Evolutionary conservation across 2,797 vertebrate genomes (phyloP).

Genomic region (Luscinia luscinia): DNA sequence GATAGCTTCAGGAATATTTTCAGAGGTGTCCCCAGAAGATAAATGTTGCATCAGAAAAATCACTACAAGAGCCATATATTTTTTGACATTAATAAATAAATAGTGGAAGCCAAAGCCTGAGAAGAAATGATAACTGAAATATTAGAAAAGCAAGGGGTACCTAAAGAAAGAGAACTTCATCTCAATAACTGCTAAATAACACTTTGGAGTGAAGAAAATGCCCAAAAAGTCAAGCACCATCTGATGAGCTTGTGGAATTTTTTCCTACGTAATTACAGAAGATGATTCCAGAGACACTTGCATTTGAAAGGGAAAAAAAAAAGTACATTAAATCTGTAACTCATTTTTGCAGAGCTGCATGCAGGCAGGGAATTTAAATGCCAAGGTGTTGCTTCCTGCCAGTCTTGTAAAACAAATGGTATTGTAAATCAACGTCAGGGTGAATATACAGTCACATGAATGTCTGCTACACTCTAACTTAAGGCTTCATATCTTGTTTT

Average conservation of each 20-base stretch:
- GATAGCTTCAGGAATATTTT: not conserved
- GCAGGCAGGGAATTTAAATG: not conserved
- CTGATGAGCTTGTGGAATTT: not conserved
- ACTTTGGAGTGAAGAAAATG: not conserved
- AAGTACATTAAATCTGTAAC: not conserved
- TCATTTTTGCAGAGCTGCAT: not conserved
- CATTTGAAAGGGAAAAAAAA: too few relatives aligned
- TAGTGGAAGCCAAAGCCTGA: not conserved
- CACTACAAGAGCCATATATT: not conserved
- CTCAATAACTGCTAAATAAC: not conserved
- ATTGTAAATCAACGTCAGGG: not conserved
- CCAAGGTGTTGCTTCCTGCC: not conserved
- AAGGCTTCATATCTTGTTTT: not conserved
- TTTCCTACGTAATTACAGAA: not conserved
- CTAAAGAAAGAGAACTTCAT: not conserved
- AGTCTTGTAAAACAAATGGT: not conserved
- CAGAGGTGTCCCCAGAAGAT: not conserved
- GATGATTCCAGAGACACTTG: not conserved
- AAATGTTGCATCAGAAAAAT: not conserved
- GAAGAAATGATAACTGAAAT: not conserved
- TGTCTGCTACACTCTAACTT: not conserved
- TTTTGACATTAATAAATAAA: not conserved
- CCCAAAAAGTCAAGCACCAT: not conserved
- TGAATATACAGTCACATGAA: not conserved
- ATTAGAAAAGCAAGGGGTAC: not conserved